Percentiles rank a stretch among this genome's conserved stretches.
Evolutionary conservation across 2,888 invertebrate species (phyloP).

Genomic region (Alloplasta piceator): DNA sequence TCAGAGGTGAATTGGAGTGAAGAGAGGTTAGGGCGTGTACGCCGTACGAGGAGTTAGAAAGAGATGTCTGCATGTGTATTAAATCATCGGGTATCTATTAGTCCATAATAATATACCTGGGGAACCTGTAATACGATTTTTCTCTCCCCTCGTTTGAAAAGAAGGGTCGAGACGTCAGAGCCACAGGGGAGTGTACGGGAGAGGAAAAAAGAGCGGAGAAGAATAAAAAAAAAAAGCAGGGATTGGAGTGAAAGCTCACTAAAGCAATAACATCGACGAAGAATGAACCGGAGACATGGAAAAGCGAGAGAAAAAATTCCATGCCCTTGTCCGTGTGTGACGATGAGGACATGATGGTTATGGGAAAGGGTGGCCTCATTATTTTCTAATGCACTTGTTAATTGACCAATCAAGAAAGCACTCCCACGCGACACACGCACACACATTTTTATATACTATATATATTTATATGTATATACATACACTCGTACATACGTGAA

Average conservation of each 20-base stretch:
- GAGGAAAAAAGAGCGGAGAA: conserved; percentile 2
- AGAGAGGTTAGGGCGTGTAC: conserved; percentile 2
- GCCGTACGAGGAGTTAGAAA: not conserved
- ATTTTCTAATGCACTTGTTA: conserved; percentile 82
- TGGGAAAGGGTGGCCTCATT: conserved; percentile 75
- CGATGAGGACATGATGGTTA: conserved; percentile 23
- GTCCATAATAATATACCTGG: conserved; percentile 11
- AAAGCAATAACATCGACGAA: conserved; percentile 16
- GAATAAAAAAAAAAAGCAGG: not conserved
- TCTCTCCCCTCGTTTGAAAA: not conserved
- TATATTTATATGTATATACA: too few relatives aligned
- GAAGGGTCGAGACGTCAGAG: not conserved
- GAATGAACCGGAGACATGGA: not conserved
- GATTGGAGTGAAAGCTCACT: not conserved
- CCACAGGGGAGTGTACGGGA: not conserved
- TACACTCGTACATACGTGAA: conserved; percentile 19
- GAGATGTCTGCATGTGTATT: conserved; percentile 6
- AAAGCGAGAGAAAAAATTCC: not conserved
- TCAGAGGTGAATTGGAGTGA: conserved; percentile 13
- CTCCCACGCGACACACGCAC: conserved; percentile 67
- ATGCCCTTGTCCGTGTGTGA: not conserved
- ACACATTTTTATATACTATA: not conserved
- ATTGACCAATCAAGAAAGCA: conserved; percentile 80
- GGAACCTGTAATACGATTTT: not conserved
- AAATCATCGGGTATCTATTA: conserved; percentile 26